phyloP scores from a whole-genome alignment of 2,888 invertebrate genomes.

The Odontomyia ornata region DNA sequence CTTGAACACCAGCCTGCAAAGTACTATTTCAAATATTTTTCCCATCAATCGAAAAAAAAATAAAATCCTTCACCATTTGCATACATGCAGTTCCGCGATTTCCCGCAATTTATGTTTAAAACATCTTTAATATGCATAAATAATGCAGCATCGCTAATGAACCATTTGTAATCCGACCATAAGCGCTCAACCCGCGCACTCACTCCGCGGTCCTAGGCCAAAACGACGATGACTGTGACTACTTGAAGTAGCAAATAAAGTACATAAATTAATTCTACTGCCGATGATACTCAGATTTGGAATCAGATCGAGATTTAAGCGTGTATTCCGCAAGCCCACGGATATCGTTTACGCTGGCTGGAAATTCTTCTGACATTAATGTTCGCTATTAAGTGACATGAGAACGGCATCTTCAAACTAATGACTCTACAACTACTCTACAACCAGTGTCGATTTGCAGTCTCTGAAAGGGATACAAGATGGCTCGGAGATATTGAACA shows the following conservation, averaged over 20 bases:
- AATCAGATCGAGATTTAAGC: slow-evolving; percentile 4
- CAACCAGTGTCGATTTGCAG: background rate
- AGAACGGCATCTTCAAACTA: slow-evolving; percentile 46
- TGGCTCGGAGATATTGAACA: no score
- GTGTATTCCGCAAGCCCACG: slow-evolving; percentile 1
- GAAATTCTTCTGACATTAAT: slow-evolving; percentile 48
- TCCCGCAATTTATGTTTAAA: no score
- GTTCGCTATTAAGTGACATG: slow-evolving; percentile 50
- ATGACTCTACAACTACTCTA: slow-evolving; percentile 39
- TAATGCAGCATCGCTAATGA: background rate
- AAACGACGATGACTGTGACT: background rate
- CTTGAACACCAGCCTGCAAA: no score
- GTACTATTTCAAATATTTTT: no score
- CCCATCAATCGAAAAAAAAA: no score
- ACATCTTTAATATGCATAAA: no score
- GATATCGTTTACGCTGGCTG: slow-evolving; percentile 39
- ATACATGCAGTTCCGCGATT: no score
- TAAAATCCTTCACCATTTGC: no score
- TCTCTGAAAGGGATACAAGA: no score
- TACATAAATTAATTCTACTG: background rate
- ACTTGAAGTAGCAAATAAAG: background rate
- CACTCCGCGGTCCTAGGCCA: background rate
- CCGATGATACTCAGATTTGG: background rate
- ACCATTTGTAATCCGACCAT: background rate
- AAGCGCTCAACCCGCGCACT: no score